Evolutionary conservation across 1,140 invertebrate species (phyloP).

Genomic region (Periplaneta americana): DNA sequence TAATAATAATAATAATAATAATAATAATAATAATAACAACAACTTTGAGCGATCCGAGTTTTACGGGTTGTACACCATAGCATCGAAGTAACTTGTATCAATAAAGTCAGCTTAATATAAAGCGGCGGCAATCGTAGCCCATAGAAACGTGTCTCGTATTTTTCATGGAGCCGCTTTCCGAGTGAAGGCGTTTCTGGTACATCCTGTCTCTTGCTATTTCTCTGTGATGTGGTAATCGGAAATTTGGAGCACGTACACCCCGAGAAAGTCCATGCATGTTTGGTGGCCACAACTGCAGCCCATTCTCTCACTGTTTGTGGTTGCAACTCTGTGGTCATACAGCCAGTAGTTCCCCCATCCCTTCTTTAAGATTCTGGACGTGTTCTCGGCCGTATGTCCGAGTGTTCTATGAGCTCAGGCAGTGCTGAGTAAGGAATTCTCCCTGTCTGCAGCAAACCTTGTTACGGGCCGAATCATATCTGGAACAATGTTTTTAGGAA

Average conservation of each 20-base stretch:
- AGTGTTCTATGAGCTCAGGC: not conserved
- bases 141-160: not conserved
- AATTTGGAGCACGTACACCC: not conserved
- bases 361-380: not conserved
- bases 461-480: not conserved
- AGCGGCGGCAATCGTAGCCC: not conserved
- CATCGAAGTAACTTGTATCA: not conserved
- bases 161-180: not conserved
- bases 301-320: not conserved
- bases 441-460: not conserved
- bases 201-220: not conserved
- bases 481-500: not conserved
- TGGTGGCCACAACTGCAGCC: not conserved
- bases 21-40: too few relatives aligned
- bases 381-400: not conserved
- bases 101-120: not conserved
- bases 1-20: too few relatives aligned
- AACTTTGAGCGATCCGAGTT: too few relatives aligned
- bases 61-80: too few relatives aligned
- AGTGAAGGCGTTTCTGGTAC: not conserved
- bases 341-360: not conserved
- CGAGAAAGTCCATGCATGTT: not conserved
- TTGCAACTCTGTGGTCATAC: not conserved
- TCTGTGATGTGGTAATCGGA: not conserved
- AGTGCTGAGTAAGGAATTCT: not conserved